Base-by-base conservation (phyloP, 2,888 invertebrate species). In the Tineola bisselliella region DNA sequence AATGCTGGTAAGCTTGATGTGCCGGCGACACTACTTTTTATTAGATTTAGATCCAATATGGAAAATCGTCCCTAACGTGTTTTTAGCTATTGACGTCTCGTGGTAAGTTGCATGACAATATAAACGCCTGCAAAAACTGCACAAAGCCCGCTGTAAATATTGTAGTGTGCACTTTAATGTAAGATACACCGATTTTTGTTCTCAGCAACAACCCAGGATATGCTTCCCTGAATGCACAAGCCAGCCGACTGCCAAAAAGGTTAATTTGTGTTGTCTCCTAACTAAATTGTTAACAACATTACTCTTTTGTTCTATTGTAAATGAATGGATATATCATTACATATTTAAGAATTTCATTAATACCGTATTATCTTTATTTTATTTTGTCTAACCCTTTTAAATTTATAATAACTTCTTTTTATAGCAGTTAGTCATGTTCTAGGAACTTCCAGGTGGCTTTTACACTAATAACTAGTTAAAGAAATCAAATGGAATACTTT, bases 141-240 rank as follows among this genome's bases (percentile, higher is more conserved):
- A 56, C 56, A 19, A 54, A 11, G 58, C 58, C 31, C 33, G 58
- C 58, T 58, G 58, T 58, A 31, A 13, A 58, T 54, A 58, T 1
- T 61, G 65, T 68, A 69, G 67, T 68, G 25, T 69, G 75, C 75
- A 75, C 72, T 70, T 67, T 63, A 64, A 70, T 72, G 65, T 74
- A 71, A 72, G 66, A 67, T 67, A 70, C 70, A 75, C 75, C 73
- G 66, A 68, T 71, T 74, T 77, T 69, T 78, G 73, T 77, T 70
- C 73, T 67, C 79, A 79, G 77, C 70, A 63, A 63, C 31, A 44
- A 25, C 25, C 31, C 6, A 48, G 48, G 30, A 19, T 64, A 68
- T 63, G 30, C 64, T 62, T 62, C 63, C 59, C 30, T 64, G 60
- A 64, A 63, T 63, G 59, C 63, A 59, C 65, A 63, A 63, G 60